Evolutionary conservation across 2,888 invertebrate genomes (phyloP), one percentile per base, ranked within the genome.

Genomic region (Harpalus rufipes): DNA sequence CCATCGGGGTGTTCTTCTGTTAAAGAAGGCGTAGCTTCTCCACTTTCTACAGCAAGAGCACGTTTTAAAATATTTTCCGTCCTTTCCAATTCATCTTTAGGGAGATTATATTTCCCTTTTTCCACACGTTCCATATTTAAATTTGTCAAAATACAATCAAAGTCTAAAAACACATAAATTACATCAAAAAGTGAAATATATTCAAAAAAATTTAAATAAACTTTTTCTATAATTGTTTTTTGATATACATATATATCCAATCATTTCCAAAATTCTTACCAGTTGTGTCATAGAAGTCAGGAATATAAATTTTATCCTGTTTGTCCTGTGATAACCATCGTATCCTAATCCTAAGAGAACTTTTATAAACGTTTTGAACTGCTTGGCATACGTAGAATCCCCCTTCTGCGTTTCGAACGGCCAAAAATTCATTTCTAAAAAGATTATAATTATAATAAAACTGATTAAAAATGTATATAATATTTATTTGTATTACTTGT

Each of bases 231-330:
- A 32, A 32, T 32, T 32, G 32, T 32, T 32, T 32, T 32, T 32
- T 32, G 32, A 32, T 32, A 32, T 6, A 32, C 6, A 32, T 32
- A 32, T 25, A 32, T 32, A 32, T 32, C 32, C 8, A 41, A 65
- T 21, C 18, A 51, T 51, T 51, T 1, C 10, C 65, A 65, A 84
- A 76, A 78, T 78, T 10, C 81, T 87, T 90, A 95, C 96, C 97
- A 88, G 96, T 97, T 86, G 93, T 92, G 90, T 98, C 97, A 90
- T 97, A 96, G 91, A 97, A 98, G 91, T 97, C 97, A 0, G 97
- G 96, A 86, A 95, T 95, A 92, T 97, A 97, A 1, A 96, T 94
- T 44, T 93, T 92, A 86, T 93, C 93, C 32, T 92, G 92, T 91
- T 94, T 94, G 87, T 95, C 95, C 90, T 96, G 96, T 0, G 96